These are phyloP conservation scores for Blennius ocellaris DNA, from an alignment of 2,113 vertebrate genomes.

Conservation along the genomic window DNA sequence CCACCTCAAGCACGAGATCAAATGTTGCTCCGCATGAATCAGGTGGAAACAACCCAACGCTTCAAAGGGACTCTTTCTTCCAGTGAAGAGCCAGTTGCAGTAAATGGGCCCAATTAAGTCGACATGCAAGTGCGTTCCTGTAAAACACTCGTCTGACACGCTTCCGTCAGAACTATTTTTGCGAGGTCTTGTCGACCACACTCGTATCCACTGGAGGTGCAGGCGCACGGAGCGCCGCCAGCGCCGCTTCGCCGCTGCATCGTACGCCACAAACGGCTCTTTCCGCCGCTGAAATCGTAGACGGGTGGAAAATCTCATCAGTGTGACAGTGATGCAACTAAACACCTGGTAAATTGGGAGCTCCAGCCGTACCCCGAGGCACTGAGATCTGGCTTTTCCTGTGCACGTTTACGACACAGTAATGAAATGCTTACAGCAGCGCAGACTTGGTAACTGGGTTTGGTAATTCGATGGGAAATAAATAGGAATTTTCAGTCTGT, in stretches of 20 bases:
- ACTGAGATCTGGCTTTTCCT: conserved; percentile 60
- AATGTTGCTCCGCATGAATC: conserved; percentile 22
- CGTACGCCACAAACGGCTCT: conserved; percentile 40
- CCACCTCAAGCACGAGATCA: conserved; percentile 37
- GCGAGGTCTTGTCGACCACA: not conserved
- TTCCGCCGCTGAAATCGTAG: conserved; percentile 58
- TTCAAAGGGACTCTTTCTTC: conserved; percentile 32
- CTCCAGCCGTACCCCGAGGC: conserved; percentile 22
- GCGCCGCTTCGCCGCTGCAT: conserved; percentile 25
- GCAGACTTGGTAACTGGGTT: conserved; percentile 14
- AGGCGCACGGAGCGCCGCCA: conserved; percentile 1
- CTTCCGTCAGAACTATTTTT: conserved; percentile 31
- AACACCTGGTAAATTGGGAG: conserved; percentile 51
- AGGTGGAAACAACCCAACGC: conserved; percentile 17
- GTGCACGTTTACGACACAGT: conserved; percentile 55
- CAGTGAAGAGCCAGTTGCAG: conserved; percentile 19
- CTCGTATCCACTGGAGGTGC: conserved; percentile 8
- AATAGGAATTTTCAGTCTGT: no score
- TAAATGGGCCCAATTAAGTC: conserved; percentile 37
- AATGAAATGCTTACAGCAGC: conserved; percentile 40
- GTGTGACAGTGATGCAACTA: conserved; percentile 51
- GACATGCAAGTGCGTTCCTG: conserved; percentile 9
- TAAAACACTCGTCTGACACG: not conserved
- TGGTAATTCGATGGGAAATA: no score
- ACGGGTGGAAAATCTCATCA: conserved; percentile 53